Percentiles rank a stretch among this genome's conserved stretches.
Conservation (phyloP, 2,888 invertebrate genomes). For the Megamerina dolium region DNA sequence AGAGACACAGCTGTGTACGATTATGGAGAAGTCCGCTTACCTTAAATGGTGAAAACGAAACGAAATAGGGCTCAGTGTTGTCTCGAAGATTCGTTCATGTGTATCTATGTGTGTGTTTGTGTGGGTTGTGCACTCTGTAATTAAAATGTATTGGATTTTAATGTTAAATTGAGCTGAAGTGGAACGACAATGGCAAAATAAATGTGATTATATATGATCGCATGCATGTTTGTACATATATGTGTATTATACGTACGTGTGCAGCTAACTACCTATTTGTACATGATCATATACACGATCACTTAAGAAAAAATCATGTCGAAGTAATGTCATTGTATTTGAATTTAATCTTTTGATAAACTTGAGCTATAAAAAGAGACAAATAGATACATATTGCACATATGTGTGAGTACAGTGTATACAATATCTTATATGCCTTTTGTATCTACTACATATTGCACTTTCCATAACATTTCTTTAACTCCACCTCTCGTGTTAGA, state of each 20-base stretch:
- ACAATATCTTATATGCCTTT: too few relatives aligned
- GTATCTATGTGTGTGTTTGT: not conserved
- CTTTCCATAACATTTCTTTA: too few relatives aligned
- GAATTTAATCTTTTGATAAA: too few relatives aligned
- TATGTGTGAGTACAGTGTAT: too few relatives aligned
- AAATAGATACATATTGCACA: too few relatives aligned
- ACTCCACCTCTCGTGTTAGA: too few relatives aligned
- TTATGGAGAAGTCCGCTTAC: slow-evolving; percentile 4
- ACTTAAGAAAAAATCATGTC: too few relatives aligned
- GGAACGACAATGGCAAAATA: not conserved
- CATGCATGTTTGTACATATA: not conserved
- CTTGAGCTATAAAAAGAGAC: too few relatives aligned
- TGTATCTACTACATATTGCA: too few relatives aligned
- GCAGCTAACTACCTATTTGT: too few relatives aligned
- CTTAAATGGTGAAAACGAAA: slow-evolving; percentile 11
- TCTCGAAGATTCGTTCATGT: not conserved
- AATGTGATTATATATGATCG: not conserved
- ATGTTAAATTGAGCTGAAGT: not conserved
- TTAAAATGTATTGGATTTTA: slow-evolving; percentile 7
- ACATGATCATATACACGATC: too few relatives aligned
- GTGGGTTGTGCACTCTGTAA: slow-evolving; percentile 2
- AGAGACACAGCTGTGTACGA: not conserved
- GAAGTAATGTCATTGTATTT: too few relatives aligned
- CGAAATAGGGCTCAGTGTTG: not conserved
- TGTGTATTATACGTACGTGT: not conserved